These are phyloP conservation scores for Urocyon cinereoargenteus DNA, from an alignment of 2,797 vertebrate genomes.

Conservation along the genomic window DNA sequence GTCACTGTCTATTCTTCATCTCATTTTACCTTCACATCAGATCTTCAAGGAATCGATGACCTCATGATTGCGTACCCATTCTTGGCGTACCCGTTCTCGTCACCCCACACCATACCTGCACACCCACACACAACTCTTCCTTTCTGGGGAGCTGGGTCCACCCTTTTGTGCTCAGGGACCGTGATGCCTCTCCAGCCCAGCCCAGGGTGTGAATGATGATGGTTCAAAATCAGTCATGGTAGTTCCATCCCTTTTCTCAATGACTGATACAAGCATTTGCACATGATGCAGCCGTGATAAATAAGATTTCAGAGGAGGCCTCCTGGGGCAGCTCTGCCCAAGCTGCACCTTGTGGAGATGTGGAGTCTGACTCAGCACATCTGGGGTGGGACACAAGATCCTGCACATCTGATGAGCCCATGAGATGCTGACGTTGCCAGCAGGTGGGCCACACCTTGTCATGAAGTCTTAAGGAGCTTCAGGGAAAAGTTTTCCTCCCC, in stretches of 20 bases:
- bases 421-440: background rate
- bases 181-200: background rate
- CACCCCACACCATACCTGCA: too few species aligned
- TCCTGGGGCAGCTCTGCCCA: background rate
- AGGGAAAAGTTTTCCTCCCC: background rate
- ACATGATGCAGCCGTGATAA: background rate
- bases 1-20: background rate
- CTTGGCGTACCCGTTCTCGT: background rate
- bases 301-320: background rate
- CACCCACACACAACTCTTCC: rapidly evolving
- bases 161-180: background rate
- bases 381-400: background rate
- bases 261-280: background rate
- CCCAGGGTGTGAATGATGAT: background rate
- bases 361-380: background rate
- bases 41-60: background rate
- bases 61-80: rapidly evolving
- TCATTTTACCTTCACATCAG: background rate
- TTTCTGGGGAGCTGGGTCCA: rapidly evolving
- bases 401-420: rapidly evolving
- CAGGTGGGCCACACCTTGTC: background rate
- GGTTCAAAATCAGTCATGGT: too few species aligned
- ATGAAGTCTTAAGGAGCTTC: background rate
- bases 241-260: background rate
- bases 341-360: background rate